Percentiles rank a stretch among this genome's conserved stretches.
These are phyloP conservation scores for Chauna torquata DNA, from an alignment of 2,113 vertebrate species.

Conservation along the genomic window DNA sequence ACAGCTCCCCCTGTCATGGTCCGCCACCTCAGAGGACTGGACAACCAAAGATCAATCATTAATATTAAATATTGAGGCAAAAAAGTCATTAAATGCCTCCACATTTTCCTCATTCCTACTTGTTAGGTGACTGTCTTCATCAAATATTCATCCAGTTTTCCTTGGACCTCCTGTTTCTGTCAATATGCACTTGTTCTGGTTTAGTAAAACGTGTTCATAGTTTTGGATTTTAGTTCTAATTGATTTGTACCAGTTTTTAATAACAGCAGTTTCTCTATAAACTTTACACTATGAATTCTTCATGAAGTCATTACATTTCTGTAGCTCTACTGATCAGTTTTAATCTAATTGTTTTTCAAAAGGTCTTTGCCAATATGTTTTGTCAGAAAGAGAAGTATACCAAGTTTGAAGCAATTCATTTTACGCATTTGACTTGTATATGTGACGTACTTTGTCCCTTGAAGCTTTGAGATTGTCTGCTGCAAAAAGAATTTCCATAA, in stretches of 20 bases:
- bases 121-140: background rate
- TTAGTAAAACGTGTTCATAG: background rate
- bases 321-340: background rate
- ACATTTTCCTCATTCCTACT: background rate
- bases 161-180: background rate
- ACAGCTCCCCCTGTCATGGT: too few species aligned
- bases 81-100: background rate
- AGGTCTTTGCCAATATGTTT: background rate
- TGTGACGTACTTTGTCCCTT: background rate
- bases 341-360: background rate
- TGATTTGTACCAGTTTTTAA: background rate
- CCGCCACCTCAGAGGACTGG: background rate
- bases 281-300: background rate
- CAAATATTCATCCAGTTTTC: background rate
- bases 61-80: background rate
- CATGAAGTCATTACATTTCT: background rate
- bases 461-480: background rate
- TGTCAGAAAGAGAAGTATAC: background rate
- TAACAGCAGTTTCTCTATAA: background rate
- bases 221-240: background rate
- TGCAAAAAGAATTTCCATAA: background rate
- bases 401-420: background rate
- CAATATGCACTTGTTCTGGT: background rate
- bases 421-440: background rate
- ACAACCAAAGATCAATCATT: background rate